Conservation (phyloP, 1,140 invertebrate genomes). For the Drosophila nebulosa region DNA sequence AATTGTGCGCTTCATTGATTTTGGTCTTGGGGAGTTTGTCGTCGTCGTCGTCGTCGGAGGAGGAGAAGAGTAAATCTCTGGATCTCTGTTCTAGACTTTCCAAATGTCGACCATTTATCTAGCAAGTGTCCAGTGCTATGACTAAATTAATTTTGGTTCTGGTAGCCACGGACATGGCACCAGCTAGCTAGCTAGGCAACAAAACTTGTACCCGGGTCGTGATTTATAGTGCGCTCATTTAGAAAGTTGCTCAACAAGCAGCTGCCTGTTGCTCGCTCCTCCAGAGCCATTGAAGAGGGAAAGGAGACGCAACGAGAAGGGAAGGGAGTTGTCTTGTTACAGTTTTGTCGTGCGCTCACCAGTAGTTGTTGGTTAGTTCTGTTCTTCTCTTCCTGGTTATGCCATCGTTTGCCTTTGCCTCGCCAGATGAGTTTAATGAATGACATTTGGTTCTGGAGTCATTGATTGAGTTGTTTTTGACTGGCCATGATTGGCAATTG, state of each 20-base stretch:
- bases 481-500: slow-evolving; percentile 57
- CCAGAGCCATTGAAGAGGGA: neutral
- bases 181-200: neutral
- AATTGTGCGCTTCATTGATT: slow-evolving; percentile 60
- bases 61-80: slow-evolving; percentile 22
- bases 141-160: slow-evolving; percentile 77
- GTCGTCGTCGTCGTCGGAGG: no score
- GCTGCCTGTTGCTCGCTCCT: slow-evolving; percentile 21
- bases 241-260: slow-evolving; percentile 74
- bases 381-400: slow-evolving; percentile 34
- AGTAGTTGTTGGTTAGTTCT: slow-evolving; percentile 19
- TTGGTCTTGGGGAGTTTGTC: slow-evolving; percentile 9
- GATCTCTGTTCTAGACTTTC: slow-evolving; percentile 49
- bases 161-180: slow-evolving; percentile 66
- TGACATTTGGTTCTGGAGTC: slow-evolving; percentile 63
- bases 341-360: slow-evolving; percentile 70
- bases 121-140: slow-evolving; percentile 72
- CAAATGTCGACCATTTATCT: slow-evolving; percentile 72
- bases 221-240: slow-evolving; percentile 79
- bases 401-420: slow-evolving; percentile 38
- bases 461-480: slow-evolving; percentile 77
- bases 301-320: slow-evolving; percentile 29
- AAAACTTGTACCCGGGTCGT: slow-evolving; percentile 66
- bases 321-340: slow-evolving; percentile 75
- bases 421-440: slow-evolving; percentile 62